phyloP scores from a whole-genome alignment of 1,140 invertebrate species.

The Bombus polaris region DNA sequence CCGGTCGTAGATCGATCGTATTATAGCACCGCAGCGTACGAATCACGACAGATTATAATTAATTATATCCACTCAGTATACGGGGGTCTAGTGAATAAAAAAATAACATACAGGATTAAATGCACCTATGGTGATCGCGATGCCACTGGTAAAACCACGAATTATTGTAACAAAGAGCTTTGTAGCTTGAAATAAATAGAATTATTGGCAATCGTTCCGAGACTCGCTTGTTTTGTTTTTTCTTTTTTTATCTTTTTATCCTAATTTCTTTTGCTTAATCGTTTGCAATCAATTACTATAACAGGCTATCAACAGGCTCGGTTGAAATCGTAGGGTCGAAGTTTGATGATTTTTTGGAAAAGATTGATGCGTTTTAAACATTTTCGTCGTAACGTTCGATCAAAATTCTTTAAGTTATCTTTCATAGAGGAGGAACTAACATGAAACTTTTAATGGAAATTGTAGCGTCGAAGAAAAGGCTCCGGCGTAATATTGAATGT shows the following conservation, averaged over 20 bases:
- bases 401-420: too few species aligned
- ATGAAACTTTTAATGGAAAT: too few species aligned
- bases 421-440: too few species aligned
- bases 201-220: not conserved
- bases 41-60: conserved; percentile 31
- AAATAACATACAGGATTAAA: conserved; percentile 24
- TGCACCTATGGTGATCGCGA: not conserved
- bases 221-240: too few species aligned
- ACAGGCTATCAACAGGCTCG: too few species aligned
- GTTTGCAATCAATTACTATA: not conserved
- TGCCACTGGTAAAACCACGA: not conserved
- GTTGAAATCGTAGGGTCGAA: too few species aligned
- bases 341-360: too few species aligned
- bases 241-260: not conserved
- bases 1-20: not conserved
- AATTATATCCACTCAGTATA: conserved; percentile 3
- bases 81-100: not conserved
- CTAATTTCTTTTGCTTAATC: not conserved
- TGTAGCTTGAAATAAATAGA: not conserved
- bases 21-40: conserved; percentile 16
- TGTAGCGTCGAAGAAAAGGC: not conserved
- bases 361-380: too few species aligned
- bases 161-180: not conserved
- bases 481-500: not conserved
- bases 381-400: too few species aligned